Base-by-base conservation (phyloP, 1,140 invertebrate species). In the Lucilia sericata region DNA sequence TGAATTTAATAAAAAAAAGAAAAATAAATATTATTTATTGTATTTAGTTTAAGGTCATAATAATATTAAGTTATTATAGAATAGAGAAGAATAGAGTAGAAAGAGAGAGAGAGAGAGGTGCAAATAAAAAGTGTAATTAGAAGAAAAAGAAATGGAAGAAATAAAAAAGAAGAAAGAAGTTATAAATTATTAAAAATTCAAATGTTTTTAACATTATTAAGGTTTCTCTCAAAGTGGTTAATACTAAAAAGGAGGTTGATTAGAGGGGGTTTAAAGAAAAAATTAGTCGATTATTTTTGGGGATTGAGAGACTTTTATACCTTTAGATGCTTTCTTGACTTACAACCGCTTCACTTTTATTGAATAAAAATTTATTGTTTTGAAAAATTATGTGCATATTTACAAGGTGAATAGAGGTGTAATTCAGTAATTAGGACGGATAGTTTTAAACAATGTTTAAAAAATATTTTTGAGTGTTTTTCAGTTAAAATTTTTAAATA, bases 301-400 rank as follows among this genome's bases (percentile, higher is more conserved):
- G 51, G 51, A 70, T 25, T 70, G 21, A 21, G n/a, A 1, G 21
- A 70, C 65, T 21, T 30, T 70, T 70, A 21, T 21, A 70, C 65
- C 65, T 70, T 21, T 70, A 10, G 55, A 70, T 70, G 65, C 19
- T n/a, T 10, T 70, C 65, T 70, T 70, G 65, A 70, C 65, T 70
- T 21, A 70, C 65, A 70, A 21, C 21, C 21, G n/a, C 10, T 70
- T 70, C 65, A 70, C 19, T 70, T 70, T 70, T 70, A 70, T 70
- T 70, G 7, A 10, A 25, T 21, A 70, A 4, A 70, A 42, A 42
- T 42, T 42, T 3, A 4, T 36, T 42, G 42, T 42, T 42, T 2
- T 10, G 5, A 42, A 8, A 8, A 42, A 42, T 42, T 42, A 3
- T 42, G 42, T 7, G 5, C 10, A 70, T 70, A 70, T 70, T 70